phyloP scores from a whole-genome alignment of 1,140 invertebrate genomes.

The Zaprionus taronus region DNA sequence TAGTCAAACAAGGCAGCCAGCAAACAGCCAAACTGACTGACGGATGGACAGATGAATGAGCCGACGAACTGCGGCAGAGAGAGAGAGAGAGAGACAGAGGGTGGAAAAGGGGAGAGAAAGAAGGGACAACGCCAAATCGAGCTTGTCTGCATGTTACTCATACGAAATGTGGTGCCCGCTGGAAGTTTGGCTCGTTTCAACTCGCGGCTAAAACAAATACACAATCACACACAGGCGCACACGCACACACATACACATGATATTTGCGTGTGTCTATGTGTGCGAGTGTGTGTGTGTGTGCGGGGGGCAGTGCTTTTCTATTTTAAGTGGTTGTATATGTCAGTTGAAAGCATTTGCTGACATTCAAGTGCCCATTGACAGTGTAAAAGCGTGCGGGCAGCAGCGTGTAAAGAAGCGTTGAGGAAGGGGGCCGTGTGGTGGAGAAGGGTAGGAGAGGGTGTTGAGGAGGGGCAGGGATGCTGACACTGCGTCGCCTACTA shows the following conservation, averaged over 20 bases:
- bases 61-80: not conserved
- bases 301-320: conserved; percentile 64
- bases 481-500: not conserved
- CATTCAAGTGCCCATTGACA: conserved; percentile 81
- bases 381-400: conserved; percentile 67
- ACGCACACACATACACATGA: not conserved
- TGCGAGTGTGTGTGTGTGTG: conserved; percentile 30
- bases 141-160: conserved; percentile 49
- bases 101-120: not conserved
- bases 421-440: not conserved
- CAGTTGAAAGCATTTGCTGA: conserved; percentile 80
- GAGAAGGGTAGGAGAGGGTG: not conserved
- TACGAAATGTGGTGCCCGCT: conserved; percentile 49
- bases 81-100: not conserved
- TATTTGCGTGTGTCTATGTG: conserved; percentile 18
- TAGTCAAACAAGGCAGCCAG: conserved; percentile 45
- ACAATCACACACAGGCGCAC: conserved; percentile 32
- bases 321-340: conserved; percentile 82
- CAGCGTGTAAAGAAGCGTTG: not conserved
- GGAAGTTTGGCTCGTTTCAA: conserved; percentile 57
- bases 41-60: not conserved
- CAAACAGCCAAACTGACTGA: conserved; percentile 29
- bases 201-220: conserved; percentile 70
- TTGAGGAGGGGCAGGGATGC: not conserved
- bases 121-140: not conserved